phyloP scores from a whole-genome alignment of 2,113 vertebrate genomes.

The Corythaixoides concolor region DNA sequence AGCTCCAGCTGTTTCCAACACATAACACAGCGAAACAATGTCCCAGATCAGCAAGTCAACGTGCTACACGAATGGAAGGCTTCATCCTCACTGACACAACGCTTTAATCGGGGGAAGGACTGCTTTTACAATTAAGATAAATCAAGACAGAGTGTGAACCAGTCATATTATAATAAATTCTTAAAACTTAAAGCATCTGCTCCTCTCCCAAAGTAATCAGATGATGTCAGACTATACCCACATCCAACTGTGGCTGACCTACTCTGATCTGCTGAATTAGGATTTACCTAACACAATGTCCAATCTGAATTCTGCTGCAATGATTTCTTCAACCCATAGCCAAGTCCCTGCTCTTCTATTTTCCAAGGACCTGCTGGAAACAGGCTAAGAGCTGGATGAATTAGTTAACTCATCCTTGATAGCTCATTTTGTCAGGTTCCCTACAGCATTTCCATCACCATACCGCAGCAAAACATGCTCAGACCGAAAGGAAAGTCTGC shows the following conservation, averaged over 20 bases:
- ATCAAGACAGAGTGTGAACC: not conserved
- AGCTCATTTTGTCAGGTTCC: not conserved
- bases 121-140: rapidly evolving
- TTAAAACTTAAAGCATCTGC: not conserved
- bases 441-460: not conserved
- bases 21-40: not conserved
- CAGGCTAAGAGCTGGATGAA: not conserved
- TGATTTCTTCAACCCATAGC: not conserved
- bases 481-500: not conserved
- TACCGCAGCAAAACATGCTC: not conserved
- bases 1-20: not conserved
- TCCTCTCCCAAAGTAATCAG: not conserved
- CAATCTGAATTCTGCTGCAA: not conserved
- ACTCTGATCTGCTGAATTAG: not conserved
- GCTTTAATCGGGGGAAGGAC: not conserved
- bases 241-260: not conserved
- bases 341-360: not conserved
- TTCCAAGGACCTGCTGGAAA: not conserved
- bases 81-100: not conserved
- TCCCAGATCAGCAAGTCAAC: not conserved
- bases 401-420: not conserved
- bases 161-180: rapidly evolving
- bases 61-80: not conserved
- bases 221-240: not conserved
- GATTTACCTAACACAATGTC: not conserved